Evolutionary conservation across 1,140 invertebrate genomes (phyloP).

Genomic region (Homarus americanus): DNA sequence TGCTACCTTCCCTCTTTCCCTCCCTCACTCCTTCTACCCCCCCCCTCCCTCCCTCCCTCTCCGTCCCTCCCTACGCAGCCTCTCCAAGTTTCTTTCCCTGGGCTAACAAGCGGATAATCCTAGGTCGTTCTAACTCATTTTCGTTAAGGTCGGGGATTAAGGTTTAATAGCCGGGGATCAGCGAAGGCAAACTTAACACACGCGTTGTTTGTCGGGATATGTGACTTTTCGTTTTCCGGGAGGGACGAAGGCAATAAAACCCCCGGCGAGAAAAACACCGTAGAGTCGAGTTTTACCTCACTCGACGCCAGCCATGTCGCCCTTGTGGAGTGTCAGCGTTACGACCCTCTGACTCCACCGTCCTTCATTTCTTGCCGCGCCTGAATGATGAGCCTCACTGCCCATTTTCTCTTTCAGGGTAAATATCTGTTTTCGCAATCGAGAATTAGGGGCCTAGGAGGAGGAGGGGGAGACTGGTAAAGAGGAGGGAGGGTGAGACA

Average conservation of each 20-base stretch:
- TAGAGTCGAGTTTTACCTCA: not conserved
- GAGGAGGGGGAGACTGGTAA: not conserved
- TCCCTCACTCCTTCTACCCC: no score
- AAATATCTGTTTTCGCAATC: slow-evolving; percentile 6
- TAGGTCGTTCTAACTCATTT: not conserved
- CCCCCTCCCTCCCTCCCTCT: not conserved
- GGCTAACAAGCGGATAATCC: not conserved
- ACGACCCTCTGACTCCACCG: not conserved
- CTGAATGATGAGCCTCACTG: not conserved
- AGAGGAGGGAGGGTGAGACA: not conserved
- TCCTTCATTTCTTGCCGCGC: not conserved
- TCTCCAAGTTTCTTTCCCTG: not conserved
- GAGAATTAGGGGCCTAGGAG: not conserved
- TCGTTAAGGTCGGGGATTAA: slow-evolving; percentile 3
- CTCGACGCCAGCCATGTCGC: not conserved
- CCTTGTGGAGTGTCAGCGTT: not conserved
- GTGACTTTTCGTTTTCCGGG: not conserved
- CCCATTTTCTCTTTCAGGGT: not conserved
- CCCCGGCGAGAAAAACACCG: not conserved
- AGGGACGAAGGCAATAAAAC: not conserved
- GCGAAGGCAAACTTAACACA: slow-evolving; percentile 1
- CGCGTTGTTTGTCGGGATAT: not conserved
- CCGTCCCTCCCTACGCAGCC: not conserved
- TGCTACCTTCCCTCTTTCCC: not conserved
- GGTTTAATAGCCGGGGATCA: not conserved